phyloP scores from a whole-genome alignment of 2,888 invertebrate genomes.

The Sepioteuthis lessoniana region DNA sequence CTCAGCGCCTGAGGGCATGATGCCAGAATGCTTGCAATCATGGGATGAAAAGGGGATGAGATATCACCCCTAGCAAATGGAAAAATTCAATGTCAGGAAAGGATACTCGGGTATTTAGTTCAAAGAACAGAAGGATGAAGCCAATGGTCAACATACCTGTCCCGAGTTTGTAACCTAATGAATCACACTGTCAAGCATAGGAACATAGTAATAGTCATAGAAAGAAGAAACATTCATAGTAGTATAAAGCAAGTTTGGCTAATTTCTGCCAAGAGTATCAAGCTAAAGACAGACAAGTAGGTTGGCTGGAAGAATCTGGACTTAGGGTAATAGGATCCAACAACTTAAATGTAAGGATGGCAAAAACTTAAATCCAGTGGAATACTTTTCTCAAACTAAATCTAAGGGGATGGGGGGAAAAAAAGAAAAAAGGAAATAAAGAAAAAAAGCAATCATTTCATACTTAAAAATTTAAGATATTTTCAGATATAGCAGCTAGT shows the following conservation, averaged over 20 bases:
- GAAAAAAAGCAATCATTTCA: not conserved
- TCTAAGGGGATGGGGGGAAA: not conserved
- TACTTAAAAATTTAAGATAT: not conserved
- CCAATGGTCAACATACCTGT: conserved; percentile 40
- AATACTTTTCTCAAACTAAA: not conserved
- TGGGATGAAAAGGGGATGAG: conserved; percentile 50
- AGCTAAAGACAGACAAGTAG: not conserved
- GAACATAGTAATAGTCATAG: too few species aligned
- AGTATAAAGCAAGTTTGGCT: not conserved
- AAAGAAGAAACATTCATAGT: not conserved
- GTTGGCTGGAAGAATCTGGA: not conserved
- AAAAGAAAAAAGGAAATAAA: too few species aligned
- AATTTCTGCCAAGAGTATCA: not conserved
- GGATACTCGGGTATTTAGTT: conserved; percentile 44
- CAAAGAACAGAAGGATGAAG: conserved; percentile 48
- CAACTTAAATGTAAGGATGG: conserved; percentile 1
- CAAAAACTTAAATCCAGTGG: conserved; percentile 18
- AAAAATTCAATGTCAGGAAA: conserved; percentile 47
- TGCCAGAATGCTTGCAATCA: conserved; percentile 49
- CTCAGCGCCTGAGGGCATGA: conserved; percentile 50
- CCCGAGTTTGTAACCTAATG: conserved; percentile 45
- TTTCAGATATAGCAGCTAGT: not conserved
- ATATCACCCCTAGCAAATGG: conserved; percentile 50
- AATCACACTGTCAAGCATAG: conserved; percentile 39
- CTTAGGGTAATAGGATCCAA: not conserved